Percentiles rank a stretch among this genome's conserved stretches.
phyloP scores from a whole-genome alignment of 30 jellyfish, hydroid and myxozoan species.

The Clytia hemisphaerica region DNA sequence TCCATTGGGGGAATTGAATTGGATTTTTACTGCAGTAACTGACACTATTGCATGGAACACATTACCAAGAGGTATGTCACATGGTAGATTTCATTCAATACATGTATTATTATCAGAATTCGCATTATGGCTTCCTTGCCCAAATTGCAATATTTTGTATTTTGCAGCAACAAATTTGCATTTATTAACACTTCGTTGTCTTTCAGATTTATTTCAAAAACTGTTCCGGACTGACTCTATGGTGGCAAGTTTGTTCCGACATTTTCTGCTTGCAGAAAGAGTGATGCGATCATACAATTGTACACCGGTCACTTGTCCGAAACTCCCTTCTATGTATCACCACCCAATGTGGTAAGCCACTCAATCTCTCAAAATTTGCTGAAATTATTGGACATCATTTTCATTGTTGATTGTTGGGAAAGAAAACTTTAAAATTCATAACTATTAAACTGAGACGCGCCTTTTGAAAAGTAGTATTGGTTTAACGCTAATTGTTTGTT shows the following conservation, averaged over 20 bases:
- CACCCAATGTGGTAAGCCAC: slow-evolving; percentile 80
- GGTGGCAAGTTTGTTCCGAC: slow-evolving; percentile 83
- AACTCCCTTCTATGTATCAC: slow-evolving; percentile 92
- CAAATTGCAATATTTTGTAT: neutral
- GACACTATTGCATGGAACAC: slow-evolving; percentile 96
- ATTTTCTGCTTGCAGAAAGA: slow-evolving; percentile 84
- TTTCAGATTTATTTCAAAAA: slow-evolving; percentile 73
- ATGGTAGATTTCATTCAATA: neutral
- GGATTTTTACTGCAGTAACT: slow-evolving; percentile 92
- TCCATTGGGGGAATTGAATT: slow-evolving; percentile 87
- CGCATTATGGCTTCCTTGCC: too few species aligned
- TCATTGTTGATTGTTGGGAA: neutral
- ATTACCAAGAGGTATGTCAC: slow-evolving; percentile 53
- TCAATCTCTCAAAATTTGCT: neutral
- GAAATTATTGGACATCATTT: neutral
- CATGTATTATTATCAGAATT: too few species aligned
- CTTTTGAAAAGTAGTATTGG: too few species aligned
- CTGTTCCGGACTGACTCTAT: slow-evolving; percentile 92
- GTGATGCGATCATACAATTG: slow-evolving; percentile 91
- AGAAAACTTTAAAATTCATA: neutral
- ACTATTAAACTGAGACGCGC: too few species aligned
- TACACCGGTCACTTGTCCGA: slow-evolving; percentile 87
- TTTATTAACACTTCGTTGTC: neutral
- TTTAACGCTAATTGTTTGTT: too few species aligned
- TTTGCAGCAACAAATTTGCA: neutral